These are phyloP conservation scores for Hippoglossus hippoglossus DNA, from an alignment of 2,797 vertebrate species.

Conservation along the genomic window DNA sequence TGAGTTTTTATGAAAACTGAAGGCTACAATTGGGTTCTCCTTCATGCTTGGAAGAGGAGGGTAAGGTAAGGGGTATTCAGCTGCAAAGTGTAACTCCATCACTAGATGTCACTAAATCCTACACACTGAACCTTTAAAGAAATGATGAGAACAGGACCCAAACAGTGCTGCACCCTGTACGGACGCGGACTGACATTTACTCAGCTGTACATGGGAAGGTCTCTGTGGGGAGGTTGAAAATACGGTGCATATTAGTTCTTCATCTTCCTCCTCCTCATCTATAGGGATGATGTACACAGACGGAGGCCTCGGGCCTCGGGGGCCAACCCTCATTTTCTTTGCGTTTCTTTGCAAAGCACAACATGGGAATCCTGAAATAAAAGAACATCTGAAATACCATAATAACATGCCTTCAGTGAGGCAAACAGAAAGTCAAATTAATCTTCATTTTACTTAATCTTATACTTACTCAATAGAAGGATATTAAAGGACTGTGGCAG, in stretches of 20 bases:
- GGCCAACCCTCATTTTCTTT: conserved; percentile 2
- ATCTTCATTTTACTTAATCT: neutral
- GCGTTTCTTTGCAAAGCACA: conserved; percentile 15
- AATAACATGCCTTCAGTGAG: neutral
- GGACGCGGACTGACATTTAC: conserved; percentile 36
- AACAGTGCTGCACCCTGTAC: conserved; percentile 29
- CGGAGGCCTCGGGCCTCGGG: neutral
- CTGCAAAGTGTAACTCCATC: too few species aligned
- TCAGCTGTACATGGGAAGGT: conserved; percentile 18
- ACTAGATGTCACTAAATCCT: too few species aligned
- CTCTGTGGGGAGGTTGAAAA: conserved; percentile 6
- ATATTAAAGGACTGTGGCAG: conserved; percentile 22
- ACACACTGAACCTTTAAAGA: too few species aligned
- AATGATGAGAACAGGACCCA: neutral
- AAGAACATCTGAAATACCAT: neutral
- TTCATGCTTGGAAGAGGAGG: too few species aligned
- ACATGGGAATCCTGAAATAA: conserved; percentile 44
- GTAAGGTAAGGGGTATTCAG: too few species aligned
- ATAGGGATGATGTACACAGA: conserved; percentile 57
- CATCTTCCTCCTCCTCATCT: conserved; percentile 22
- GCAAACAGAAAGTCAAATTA: neutral
- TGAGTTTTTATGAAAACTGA: too few species aligned
- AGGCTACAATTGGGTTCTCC: too few species aligned
- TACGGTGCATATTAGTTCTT: neutral
- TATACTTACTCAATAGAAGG: conserved; percentile 33